Evolutionary conservation across 1,140 invertebrate species (phyloP).

Genomic region (Lepidurus arcticus): DNA sequence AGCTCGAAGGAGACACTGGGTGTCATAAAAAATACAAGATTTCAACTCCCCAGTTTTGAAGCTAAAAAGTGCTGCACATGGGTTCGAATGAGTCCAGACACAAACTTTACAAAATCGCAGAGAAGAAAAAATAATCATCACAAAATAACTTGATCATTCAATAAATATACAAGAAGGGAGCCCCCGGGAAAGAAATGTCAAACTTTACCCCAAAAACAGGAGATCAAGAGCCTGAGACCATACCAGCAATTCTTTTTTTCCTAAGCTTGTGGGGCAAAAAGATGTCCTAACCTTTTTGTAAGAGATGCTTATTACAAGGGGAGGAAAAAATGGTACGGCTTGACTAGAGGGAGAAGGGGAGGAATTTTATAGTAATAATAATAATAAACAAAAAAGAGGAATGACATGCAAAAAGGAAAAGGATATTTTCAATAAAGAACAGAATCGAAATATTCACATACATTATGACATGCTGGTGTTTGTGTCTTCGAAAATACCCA

Average conservation of each 20-base stretch:
- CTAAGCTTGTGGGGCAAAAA: no score
- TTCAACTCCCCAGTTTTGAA: background rate
- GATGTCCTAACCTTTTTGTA: no score
- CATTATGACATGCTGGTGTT: background rate
- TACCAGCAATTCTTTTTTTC: background rate
- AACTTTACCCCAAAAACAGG: slow-evolving; percentile 7
- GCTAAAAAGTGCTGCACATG: slow-evolving; percentile 13
- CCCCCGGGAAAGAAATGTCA: background rate
- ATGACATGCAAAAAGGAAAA: background rate
- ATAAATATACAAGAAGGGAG: slow-evolving; percentile 6
- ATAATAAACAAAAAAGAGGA: background rate
- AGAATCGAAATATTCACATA: slow-evolving; percentile 5
- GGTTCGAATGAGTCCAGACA: background rate
- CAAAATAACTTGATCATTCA: background rate
- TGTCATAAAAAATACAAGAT: background rate
- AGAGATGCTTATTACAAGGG: background rate
- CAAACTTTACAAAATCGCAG: background rate
- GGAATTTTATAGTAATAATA: background rate
- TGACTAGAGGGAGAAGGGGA: slow-evolving; percentile 13
- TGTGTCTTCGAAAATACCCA: background rate
- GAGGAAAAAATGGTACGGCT: background rate
- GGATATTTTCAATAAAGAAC: background rate
- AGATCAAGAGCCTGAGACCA: slow-evolving; percentile 21
- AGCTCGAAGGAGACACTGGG: slow-evolving; percentile 8
- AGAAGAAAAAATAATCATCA: background rate